These are phyloP conservation scores for Heliopora coerulea DNA, from an alignment of 92 coral and sea anemone genomes.

Conservation along the genomic window DNA sequence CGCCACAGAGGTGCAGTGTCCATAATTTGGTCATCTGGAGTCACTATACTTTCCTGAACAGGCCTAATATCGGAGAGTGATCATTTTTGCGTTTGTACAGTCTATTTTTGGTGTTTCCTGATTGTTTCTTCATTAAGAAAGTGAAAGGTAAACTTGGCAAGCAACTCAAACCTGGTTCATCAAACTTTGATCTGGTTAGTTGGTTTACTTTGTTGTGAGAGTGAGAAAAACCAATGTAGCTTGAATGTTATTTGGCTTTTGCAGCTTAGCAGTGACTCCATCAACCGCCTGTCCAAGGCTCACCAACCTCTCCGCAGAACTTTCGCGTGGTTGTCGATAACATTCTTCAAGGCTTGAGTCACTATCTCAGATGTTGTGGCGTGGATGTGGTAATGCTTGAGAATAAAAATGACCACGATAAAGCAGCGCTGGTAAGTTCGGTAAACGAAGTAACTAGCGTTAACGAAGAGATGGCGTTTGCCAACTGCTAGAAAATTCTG, in stretches of 20 bases:
- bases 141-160: constrained; percentile 20
- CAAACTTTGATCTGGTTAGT: constrained; percentile 28
- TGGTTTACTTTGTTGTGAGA: no score
- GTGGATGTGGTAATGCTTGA: constrained; percentile 84
- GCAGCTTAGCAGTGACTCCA: constrained; percentile 40
- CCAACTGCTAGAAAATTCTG: no score
- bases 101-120: no score
- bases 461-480: no score
- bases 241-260: neutral
- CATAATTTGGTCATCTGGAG: no score
- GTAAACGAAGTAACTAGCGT: no score
- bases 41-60: no score
- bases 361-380: constrained; percentile 94
- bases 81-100: no score
- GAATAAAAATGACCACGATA: constrained; percentile 65
- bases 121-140: constrained; percentile 30
- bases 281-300: constrained; percentile 54
- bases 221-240: neutral
- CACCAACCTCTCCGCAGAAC: constrained; percentile 71
- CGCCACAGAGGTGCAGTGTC: no score
- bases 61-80: no score
- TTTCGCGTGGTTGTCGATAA: constrained; percentile 91
- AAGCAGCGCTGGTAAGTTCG: constrained; percentile 76
- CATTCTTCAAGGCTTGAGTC: constrained; percentile 98
- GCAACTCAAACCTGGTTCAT: constrained; percentile 51